Evolutionary conservation across 2,888 invertebrate species (phyloP).

Genomic region (Gymnosoma rotundatum): DNA sequence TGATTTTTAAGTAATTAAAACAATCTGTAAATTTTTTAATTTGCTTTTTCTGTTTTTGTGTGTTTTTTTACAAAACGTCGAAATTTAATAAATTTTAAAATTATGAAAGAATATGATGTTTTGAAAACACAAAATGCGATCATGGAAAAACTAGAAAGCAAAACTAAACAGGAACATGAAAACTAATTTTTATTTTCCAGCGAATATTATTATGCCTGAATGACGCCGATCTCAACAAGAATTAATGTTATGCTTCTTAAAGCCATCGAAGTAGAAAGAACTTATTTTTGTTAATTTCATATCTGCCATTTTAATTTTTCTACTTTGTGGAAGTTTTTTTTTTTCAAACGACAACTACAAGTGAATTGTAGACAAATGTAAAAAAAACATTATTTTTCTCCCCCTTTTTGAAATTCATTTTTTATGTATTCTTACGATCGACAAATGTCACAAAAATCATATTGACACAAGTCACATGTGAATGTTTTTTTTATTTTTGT

Average conservation of each 20-base stretch:
- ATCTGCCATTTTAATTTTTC: background rate
- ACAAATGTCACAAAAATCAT: slow-evolving; percentile 72
- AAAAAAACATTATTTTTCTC: background rate
- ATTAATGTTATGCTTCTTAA: slow-evolving; percentile 62
- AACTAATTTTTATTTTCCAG: slow-evolving; percentile 22
- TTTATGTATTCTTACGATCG: slow-evolving; percentile 68
- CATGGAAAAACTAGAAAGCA: slow-evolving; percentile 18
- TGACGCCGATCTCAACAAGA: slow-evolving; percentile 68
- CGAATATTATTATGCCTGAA: slow-evolving; percentile 53
- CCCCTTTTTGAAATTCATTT: slow-evolving; percentile 26
- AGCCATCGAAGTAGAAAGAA: slow-evolving; percentile 40
- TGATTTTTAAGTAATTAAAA: background rate
- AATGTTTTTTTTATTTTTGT: background rate
- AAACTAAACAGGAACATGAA: slow-evolving; percentile 12
- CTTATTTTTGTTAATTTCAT: slow-evolving; percentile 21
- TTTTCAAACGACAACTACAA: slow-evolving; percentile 18
- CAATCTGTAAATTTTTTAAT: background rate
- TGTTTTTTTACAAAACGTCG: slow-evolving; percentile 12
- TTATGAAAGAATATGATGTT: slow-evolving; percentile 38
- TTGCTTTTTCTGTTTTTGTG: slow-evolving; percentile 9
- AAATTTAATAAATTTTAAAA: slow-evolving; percentile 42
- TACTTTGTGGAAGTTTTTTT: background rate
- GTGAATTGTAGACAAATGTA: slow-evolving; percentile 17
- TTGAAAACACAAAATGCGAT: background rate
- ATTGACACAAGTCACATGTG: slow-evolving; percentile 71